Conservation (phyloP, 2,888 invertebrate species). For the Xestobium rufovillosum region DNA sequence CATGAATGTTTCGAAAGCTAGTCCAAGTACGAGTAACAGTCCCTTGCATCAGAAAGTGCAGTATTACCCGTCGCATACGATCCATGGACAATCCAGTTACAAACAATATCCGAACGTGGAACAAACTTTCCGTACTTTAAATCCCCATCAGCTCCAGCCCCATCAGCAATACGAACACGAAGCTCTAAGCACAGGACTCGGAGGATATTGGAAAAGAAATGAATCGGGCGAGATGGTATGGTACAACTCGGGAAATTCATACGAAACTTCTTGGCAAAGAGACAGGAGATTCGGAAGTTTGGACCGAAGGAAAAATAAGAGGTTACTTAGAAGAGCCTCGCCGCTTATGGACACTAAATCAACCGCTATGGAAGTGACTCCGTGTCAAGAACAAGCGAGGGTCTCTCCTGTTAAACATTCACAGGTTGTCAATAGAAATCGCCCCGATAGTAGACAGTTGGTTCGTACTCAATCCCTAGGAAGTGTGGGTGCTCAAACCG, state of each 20-base stretch:
- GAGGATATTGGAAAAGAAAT: slow-evolving; percentile 40
- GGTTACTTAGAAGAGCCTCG: slow-evolving; percentile 37
- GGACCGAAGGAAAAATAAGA: slow-evolving; percentile 49
- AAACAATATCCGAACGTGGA: slow-evolving; percentile 18
- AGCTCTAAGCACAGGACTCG: slow-evolving; percentile 35
- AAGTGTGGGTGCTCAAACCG: slow-evolving; percentile 47
- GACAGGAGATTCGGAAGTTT: slow-evolving; percentile 52
- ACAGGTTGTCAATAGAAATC: slow-evolving; percentile 32
- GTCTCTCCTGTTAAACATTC: slow-evolving; percentile 33
- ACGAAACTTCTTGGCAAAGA: slow-evolving; percentile 35
- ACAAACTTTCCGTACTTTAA: slow-evolving; percentile 21
- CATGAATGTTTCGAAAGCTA: slow-evolving; percentile 26
- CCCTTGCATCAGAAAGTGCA: slow-evolving; percentile 26
- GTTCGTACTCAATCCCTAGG: slow-evolving; percentile 53
- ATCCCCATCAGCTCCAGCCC: slow-evolving; percentile 38
- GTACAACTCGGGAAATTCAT: slow-evolving; percentile 34
- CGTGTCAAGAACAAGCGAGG: slow-evolving; percentile 32
- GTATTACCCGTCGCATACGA: slow-evolving; percentile 27
- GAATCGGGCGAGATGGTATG: slow-evolving; percentile 40
- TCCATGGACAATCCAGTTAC: slow-evolving; percentile 17
- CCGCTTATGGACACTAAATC: slow-evolving; percentile 38
- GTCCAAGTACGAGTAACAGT: slow-evolving; percentile 25
- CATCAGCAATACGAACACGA: slow-evolving; percentile 42
- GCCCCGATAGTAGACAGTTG: slow-evolving; percentile 40
- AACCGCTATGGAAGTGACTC: slow-evolving; percentile 31